Conservation (phyloP, 2,888 invertebrate species). For the Agrotis ipsilon region DNA sequence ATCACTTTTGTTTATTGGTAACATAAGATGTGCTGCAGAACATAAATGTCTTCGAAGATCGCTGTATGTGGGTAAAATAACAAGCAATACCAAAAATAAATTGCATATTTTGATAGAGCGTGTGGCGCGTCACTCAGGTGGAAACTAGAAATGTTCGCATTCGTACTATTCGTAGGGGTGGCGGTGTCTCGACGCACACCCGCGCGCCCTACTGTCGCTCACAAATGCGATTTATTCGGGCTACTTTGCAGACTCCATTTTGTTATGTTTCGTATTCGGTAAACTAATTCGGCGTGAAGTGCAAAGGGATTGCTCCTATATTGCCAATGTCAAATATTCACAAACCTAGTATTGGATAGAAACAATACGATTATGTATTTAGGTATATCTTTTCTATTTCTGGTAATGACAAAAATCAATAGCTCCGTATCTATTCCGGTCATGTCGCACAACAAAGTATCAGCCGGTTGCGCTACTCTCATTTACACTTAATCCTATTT, state of each 20-base stretch:
- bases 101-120: constrained; percentile 84
- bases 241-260: constrained; percentile 77
- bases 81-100: constrained; percentile 78
- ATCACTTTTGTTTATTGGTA: constrained; percentile 45
- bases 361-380: constrained; percentile 21
- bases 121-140: constrained; percentile 77
- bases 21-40: constrained; percentile 26
- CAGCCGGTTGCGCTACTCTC: constrained; percentile 82
- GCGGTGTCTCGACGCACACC: constrained; percentile 66
- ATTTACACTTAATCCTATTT: constrained; percentile 89
- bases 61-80: constrained; percentile 66
- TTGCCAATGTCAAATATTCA: constrained; percentile 46
- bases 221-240: constrained; percentile 83
- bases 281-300: constrained; percentile 69
- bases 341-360: constrained; percentile 16
- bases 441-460: constrained; percentile 84
- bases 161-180: constrained; percentile 61
- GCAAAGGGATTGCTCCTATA: constrained; percentile 61
- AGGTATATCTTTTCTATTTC: constrained; percentile 33
- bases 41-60: constrained; percentile 51
- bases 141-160: constrained; percentile 83
- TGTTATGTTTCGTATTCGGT: constrained; percentile 72
- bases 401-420: constrained; percentile 73
- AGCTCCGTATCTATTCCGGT: constrained; percentile 77
- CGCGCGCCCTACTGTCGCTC: constrained; percentile 65